Evolutionary conservation across 1,140 invertebrate genomes (phyloP).

Genomic region (Odontomachus brunneus): DNA sequence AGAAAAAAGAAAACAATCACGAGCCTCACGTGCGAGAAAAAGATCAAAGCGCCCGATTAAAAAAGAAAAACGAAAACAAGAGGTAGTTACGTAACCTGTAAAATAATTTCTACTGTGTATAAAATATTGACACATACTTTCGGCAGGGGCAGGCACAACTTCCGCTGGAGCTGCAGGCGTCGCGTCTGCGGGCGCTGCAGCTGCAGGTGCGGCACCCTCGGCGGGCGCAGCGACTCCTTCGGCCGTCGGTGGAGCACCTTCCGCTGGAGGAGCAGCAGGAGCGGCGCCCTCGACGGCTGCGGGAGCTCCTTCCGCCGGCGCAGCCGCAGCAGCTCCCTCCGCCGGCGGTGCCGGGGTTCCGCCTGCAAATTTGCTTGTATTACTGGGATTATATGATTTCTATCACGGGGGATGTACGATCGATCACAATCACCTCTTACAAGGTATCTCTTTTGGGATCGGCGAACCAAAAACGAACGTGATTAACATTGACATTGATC

Average conservation of each 20-base stretch:
- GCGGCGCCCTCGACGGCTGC: conserved; percentile 78
- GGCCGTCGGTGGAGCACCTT: conserved; percentile 80
- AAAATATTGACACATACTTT: conserved; percentile 57
- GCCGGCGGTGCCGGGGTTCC: conserved; percentile 78
- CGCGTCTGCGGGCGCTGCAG: conserved; percentile 75
- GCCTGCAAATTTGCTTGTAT: background rate
- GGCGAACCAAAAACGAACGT: background rate
- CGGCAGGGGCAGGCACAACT: conserved; percentile 75
- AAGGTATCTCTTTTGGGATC: background rate
- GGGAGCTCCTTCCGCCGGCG: conserved; percentile 81
- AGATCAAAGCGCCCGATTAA: background rate
- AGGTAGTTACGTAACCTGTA: background rate
- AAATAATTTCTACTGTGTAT: conserved; percentile 16
- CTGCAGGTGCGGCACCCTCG: conserved; percentile 72
- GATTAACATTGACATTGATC: conserved; percentile 13
- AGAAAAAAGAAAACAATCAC: background rate
- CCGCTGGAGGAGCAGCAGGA: conserved; percentile 78
- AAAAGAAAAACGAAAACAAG: background rate
- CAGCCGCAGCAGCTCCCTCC: conserved; percentile 71
- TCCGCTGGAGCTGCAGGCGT: conserved; percentile 70
- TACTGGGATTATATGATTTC: background rate
- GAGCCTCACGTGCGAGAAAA: background rate
- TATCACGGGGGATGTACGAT: background rate
- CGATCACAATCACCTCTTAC: background rate
- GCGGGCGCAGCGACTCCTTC: background rate